Percentiles rank a stretch among this genome's conserved stretches.
Evolutionary conservation across 2,113 vertebrate genomes (phyloP).

Genomic region (Otus sunia): DNA sequence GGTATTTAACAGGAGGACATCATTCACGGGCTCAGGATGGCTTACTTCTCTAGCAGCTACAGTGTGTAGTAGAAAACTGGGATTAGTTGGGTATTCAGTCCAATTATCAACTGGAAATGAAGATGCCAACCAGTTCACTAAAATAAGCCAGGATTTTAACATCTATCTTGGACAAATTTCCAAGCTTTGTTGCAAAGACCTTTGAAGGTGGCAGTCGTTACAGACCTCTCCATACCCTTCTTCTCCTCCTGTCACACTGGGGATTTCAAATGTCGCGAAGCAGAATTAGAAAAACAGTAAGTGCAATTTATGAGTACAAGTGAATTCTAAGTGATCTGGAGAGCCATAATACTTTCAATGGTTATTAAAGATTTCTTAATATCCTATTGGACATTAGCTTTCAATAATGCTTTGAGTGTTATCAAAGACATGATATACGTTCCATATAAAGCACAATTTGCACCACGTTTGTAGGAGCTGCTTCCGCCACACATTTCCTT

Average conservation of each 20-base stretch:
- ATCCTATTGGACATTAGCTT: neutral
- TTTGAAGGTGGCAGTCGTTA: neutral
- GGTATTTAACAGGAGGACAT: neutral
- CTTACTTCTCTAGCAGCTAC: neutral
- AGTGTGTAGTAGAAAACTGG: neutral
- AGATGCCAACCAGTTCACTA: neutral
- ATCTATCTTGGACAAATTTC: neutral
- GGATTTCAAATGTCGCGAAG: neutral
- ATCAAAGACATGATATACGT: neutral
- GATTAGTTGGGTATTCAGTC: neutral
- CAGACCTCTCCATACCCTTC: neutral
- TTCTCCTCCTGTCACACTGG: neutral
- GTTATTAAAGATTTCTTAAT: neutral
- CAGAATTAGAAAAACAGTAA: neutral
- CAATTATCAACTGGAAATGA: neutral
- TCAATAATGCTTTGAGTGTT: neutral
- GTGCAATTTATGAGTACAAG: neutral
- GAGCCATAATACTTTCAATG: neutral
- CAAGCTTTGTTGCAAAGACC: neutral
- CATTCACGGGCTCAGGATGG: neutral
- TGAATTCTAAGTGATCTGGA: neutral
- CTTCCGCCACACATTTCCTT: neutral
- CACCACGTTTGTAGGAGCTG: accelerated
- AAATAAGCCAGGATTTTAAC: neutral
- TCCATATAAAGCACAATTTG: neutral